Evolutionary conservation across 1,140 invertebrate genomes (phyloP).

Genomic region (Drosophila pseudoobscura): DNA sequence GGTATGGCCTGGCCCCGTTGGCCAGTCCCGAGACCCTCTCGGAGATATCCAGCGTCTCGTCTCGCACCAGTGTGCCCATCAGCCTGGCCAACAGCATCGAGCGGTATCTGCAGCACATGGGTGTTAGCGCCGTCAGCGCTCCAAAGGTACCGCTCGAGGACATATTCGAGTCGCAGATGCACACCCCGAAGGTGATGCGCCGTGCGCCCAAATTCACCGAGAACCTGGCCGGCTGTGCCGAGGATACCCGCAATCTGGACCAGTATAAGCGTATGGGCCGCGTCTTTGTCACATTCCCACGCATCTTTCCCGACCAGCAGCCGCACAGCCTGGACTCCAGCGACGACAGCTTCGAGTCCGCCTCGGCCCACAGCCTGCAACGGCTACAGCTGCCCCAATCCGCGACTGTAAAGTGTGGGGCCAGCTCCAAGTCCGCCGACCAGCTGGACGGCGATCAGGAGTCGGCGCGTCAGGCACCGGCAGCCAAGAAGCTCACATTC

Average conservation of each 20-base stretch:
- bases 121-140: slow-evolving; percentile 16
- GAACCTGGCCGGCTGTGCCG: slow-evolving; percentile 87
- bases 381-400: slow-evolving; percentile 47
- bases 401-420: slow-evolving; percentile 12
- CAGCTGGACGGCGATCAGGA: slow-evolving; percentile 58
- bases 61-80: slow-evolving; percentile 84
- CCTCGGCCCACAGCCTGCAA: slow-evolving; percentile 74
- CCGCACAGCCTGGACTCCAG: slow-evolving; percentile 61
- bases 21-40: slow-evolving; percentile 94
- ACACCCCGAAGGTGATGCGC: slow-evolving; percentile 85
- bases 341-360: slow-evolving; percentile 80
- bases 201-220: slow-evolving; percentile 87
- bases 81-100: slow-evolving; percentile 83
- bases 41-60: slow-evolving; percentile 89
- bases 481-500: slow-evolving; percentile 71
- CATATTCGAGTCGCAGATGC: slow-evolving; percentile 82
- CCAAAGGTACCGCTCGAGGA: slow-evolving; percentile 64
- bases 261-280: slow-evolving; percentile 81
- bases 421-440: slow-evolving; percentile 79
- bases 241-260: slow-evolving; percentile 84
- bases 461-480: slow-evolving; percentile 16
- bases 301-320: slow-evolving; percentile 50
- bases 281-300: slow-evolving; percentile 79
- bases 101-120: slow-evolving; percentile 76
- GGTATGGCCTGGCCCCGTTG: slow-evolving; percentile 89